Conservation (phyloP, 2,113 vertebrate genomes). For the Gavialis gangeticus region DNA sequence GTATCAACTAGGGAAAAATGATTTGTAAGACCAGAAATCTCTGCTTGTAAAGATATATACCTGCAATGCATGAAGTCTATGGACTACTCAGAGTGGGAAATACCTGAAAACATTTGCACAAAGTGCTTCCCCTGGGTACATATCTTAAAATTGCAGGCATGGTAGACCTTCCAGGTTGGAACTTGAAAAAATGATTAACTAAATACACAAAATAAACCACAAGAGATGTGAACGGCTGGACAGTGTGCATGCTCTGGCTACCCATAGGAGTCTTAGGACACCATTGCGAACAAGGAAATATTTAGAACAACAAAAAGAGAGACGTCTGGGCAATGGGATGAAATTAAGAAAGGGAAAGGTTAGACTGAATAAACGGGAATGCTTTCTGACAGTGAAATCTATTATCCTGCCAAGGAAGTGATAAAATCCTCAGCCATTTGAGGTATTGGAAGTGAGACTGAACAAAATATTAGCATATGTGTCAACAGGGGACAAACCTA, state of each 20-base stretch:
- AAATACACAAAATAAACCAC: neutral
- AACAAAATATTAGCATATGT: neutral
- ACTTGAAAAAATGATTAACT: rapidly evolving
- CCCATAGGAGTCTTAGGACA: rapidly evolving
- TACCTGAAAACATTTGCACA: neutral
- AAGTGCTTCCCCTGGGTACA: rapidly evolving
- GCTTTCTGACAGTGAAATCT: neutral
- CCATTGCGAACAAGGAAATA: neutral
- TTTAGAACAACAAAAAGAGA: neutral
- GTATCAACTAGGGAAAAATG: neutral
- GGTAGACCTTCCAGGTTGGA: neutral
- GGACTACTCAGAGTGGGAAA: rapidly evolving
- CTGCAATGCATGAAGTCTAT: neutral
- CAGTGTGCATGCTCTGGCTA: rapidly evolving
- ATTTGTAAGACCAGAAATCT: neutral
- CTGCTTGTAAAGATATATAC: neutral
- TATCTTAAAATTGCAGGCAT: neutral
- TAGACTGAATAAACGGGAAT: neutral
- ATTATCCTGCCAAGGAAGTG: neutral
- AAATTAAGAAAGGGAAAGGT: neutral
- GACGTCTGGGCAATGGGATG: neutral
- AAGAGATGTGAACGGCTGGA: rapidly evolving
- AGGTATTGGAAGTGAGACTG: slow-evolving; percentile 22
- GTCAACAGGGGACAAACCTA: neutral
- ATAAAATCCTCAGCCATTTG: neutral